Conservation (phyloP, 2,113 vertebrate species). For the Gobiocypris rarus region DNA sequence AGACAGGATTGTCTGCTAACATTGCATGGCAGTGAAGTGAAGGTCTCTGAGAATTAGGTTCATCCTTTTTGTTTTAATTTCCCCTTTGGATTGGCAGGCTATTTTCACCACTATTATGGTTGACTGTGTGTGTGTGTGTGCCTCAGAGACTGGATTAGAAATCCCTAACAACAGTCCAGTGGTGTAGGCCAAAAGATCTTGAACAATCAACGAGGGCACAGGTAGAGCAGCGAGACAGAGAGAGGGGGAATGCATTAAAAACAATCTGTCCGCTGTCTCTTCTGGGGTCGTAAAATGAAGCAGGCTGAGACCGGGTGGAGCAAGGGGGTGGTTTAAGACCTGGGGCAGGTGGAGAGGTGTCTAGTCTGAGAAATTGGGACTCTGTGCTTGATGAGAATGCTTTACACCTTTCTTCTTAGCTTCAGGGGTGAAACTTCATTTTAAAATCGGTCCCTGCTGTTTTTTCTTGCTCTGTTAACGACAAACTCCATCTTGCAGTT, state of each 20-base stretch:
- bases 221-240: conserved; percentile 2
- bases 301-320: conserved; percentile 6
- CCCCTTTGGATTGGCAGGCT: conserved; percentile 74
- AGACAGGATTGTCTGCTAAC: conserved; percentile 72
- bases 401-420: conserved; percentile 34
- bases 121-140: conserved; percentile 34
- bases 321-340: conserved; percentile 34
- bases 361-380: conserved; percentile 50
- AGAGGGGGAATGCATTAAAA: conserved; percentile 46
- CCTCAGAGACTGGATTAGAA: conserved; percentile 1
- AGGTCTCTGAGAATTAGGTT: conserved; percentile 76
- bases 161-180: conserved; percentile 24
- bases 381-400: conserved; percentile 52
- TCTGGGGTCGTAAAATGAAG: conserved; percentile 33
- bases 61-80: conserved; percentile 72
- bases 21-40: conserved; percentile 73
- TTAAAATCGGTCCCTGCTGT: conserved; percentile 34
- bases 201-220: conserved; percentile 9
- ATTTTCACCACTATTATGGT: conserved; percentile 68
- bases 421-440: conserved; percentile 50
- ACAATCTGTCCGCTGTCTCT: conserved; percentile 36
- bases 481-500: conserved; percentile 39
- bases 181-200: conserved; percentile 32
- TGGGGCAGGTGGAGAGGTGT: conserved; percentile 50
- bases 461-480: conserved; percentile 56